Conservation (phyloP, 2,797 vertebrate species). For the Cyprinella venusta region DNA sequence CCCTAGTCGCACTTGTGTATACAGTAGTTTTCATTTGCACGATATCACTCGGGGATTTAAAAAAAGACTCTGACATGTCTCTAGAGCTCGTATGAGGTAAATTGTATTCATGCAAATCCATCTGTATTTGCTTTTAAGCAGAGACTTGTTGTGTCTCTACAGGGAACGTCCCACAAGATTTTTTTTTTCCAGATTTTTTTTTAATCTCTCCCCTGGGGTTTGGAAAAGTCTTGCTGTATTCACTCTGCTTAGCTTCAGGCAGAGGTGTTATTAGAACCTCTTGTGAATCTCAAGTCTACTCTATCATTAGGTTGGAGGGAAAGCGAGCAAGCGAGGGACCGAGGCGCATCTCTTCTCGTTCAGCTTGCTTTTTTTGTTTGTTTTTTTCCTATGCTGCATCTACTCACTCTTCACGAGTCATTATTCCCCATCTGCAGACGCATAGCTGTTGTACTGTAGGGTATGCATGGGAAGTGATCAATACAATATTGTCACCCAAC, state of each 20-base stretch:
- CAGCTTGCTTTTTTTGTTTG: background rate
- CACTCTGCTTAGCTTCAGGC: constrained; percentile 25
- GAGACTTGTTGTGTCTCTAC: background rate
- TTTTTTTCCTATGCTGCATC: constrained; percentile 1
- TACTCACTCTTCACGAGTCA: constrained; percentile 58
- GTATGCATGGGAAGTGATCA: constrained; percentile 69
- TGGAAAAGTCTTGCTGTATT: background rate
- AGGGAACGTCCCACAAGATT: background rate
- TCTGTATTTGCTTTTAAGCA: constrained; percentile 17
- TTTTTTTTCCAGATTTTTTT: background rate
- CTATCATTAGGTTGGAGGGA: constrained; percentile 39
- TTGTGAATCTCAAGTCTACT: constrained; percentile 45
- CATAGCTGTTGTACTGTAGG: constrained; percentile 58
- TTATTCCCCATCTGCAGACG: constrained; percentile 61
- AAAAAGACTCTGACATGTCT: background rate
- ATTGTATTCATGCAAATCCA: constrained; percentile 33
- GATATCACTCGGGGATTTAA: constrained; percentile 11
- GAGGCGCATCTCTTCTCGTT: constrained; percentile 50
- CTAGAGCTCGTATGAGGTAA: background rate
- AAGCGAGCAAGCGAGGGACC: constrained; percentile 37
- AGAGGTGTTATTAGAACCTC: constrained; percentile 60
- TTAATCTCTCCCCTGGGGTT: background rate
- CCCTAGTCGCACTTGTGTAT: constrained; percentile 39
- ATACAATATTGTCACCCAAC: constrained; percentile 65
- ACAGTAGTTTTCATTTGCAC: constrained; percentile 7